Evolutionary conservation across 2,113 vertebrate genomes (phyloP).

Genomic region (Alces alces): DNA sequence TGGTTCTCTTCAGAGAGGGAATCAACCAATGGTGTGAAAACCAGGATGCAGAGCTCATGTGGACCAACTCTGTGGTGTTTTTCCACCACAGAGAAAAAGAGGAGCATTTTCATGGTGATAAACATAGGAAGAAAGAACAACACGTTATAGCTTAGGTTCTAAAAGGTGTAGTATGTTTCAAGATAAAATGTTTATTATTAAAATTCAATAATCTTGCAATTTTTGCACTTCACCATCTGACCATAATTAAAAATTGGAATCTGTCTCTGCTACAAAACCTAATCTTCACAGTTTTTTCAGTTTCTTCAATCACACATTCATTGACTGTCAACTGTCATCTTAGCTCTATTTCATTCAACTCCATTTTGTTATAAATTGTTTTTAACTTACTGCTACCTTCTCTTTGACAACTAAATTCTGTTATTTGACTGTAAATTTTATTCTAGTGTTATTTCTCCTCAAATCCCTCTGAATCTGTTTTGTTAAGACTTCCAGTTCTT

Average conservation of each 20-base stretch:
- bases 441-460: background rate
- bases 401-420: background rate
- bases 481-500: background rate
- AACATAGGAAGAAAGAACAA: background rate
- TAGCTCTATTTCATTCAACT: background rate
- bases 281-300: rapidly evolving
- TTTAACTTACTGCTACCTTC: background rate
- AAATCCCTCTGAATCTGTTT: background rate
- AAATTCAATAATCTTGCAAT: background rate
- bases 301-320: background rate
- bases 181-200: background rate
- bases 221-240: background rate
- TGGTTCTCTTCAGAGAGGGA: background rate
- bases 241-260: background rate
- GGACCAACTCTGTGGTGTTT: no score
- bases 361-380: background rate
- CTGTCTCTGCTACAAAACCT: background rate
- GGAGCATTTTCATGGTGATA: background rate
- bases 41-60: background rate
- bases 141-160: background rate
- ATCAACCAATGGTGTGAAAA: background rate
- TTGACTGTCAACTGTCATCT: background rate
- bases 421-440: background rate
- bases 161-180: background rate
- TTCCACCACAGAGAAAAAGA: background rate